These are phyloP conservation scores for Hypolimnas misippus DNA, from an alignment of 2,888 invertebrate genomes.

Conservation along the genomic window DNA sequence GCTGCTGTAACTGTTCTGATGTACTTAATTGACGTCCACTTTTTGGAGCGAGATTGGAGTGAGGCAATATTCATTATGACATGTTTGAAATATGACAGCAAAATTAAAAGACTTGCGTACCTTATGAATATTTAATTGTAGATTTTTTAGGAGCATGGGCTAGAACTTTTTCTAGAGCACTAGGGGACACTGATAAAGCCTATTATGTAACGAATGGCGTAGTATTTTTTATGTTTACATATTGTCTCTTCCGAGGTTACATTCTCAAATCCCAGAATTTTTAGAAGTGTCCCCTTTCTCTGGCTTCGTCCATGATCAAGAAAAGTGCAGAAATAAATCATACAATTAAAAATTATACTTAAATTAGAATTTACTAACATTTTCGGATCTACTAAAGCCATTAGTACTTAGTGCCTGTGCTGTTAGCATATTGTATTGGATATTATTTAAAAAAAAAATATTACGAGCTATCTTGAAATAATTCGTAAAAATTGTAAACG, in stretches of 20 bases:
- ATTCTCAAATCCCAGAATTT: too few relatives aligned
- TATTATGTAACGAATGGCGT: neutral
- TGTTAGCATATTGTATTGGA: neutral
- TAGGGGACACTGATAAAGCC: neutral
- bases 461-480: too few relatives aligned
- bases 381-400: neutral
- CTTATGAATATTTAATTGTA: conserved; percentile 8
- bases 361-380: neutral
- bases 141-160: conserved; percentile 12
- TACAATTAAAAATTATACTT: neutral
- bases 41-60: neutral
- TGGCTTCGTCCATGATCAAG: neutral
- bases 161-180: neutral
- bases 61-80: neutral
- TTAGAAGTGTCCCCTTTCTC: too few relatives aligned
- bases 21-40: conserved; percentile 29
- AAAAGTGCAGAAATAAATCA: neutral
- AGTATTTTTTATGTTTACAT: too few relatives aligned
- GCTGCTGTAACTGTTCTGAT: conserved; percentile 60
- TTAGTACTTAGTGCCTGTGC: conserved; percentile 11
- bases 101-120: neutral
- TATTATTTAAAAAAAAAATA: too few relatives aligned
- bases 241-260: too few relatives aligned
- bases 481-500: neutral
- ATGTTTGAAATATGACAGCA: neutral